Evolutionary conservation across 2,113 vertebrate species (phyloP).

Genomic region (Macrotis lagotis): DNA sequence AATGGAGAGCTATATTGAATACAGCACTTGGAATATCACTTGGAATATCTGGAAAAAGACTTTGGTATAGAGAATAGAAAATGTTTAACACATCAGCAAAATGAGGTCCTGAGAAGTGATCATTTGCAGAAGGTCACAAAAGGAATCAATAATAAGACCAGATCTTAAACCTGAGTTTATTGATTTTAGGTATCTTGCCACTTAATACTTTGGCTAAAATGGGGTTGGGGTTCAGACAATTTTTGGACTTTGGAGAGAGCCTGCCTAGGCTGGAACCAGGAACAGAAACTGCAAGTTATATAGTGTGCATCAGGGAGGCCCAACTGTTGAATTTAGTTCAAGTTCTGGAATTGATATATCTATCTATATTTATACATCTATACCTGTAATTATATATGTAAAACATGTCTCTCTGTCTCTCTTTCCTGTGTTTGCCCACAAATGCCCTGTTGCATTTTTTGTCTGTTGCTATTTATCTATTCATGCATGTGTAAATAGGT

Average conservation of each 20-base stretch:
- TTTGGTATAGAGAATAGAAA: neutral
- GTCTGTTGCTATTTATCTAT: neutral
- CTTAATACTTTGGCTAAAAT: neutral
- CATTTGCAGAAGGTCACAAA: neutral
- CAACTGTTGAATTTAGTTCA: neutral
- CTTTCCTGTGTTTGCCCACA: neutral
- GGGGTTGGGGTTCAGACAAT: neutral
- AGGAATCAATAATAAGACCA: neutral
- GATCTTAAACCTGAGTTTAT: neutral
- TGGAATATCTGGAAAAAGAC: neutral
- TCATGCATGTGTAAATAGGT: neutral
- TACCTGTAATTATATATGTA: no score
- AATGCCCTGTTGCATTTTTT: neutral
- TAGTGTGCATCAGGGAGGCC: neutral
- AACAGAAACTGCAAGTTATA: neutral
- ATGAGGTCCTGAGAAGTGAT: neutral
- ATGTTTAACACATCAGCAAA: neutral
- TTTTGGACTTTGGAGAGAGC: neutral
- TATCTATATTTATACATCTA: no score
- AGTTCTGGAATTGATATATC: neutral
- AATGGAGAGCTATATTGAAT: neutral
- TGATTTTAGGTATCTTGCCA: neutral
- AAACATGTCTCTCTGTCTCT: neutral
- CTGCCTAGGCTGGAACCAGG: neutral
- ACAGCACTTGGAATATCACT: neutral